Base-by-base conservation (phyloP, 2,113 vertebrate genomes). In the Vimba vimba region DNA sequence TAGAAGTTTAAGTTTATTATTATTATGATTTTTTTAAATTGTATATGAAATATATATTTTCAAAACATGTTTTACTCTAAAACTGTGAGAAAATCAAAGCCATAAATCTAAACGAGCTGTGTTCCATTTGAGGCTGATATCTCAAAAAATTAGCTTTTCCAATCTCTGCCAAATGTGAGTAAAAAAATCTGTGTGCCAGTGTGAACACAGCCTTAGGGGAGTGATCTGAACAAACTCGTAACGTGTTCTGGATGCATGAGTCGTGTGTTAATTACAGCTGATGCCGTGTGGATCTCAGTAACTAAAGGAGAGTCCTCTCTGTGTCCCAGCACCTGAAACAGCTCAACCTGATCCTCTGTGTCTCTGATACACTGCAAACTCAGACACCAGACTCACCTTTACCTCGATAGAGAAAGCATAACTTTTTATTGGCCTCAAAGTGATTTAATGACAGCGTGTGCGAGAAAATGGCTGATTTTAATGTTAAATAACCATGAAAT, bases 181-280 rank as follows among this genome's bases (percentile, higher is more conserved):
- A 17, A 52, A 55, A 55, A 50, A 6, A 55, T 17, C 1, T 6
- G 52, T 19, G 39, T 43, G 39, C 52, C 15, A 55, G 6, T 55
- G 52, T 57, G 7, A 21, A 21, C 19, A 1, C 52, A 57, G 19
- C 19, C 52, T 57, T 8, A 17, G 13, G 3, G 62, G 13, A 66
- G 62, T 30, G 27, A 66, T 30, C 17, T 3, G 2, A 30, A 30
- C 13, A 8, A 68, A 68, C 64, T 30, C 62, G 2, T 66, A 13
- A 30, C 25, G 17, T 30, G 27, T 66, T 66, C 8, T 68, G 30
- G 7, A 68, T 36, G 30, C 52, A 9, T 4, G 12, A 81, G 39
- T 17, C 50, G 74, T 68, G 85, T 43, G 52, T 85, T 94, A 93
- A 91, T 93, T 91, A 91, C 85, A 92, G 89, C 60, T 89, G 88